Conservation (phyloP, 2,113 vertebrate genomes). For the Amphilophus citrinellus region DNA sequence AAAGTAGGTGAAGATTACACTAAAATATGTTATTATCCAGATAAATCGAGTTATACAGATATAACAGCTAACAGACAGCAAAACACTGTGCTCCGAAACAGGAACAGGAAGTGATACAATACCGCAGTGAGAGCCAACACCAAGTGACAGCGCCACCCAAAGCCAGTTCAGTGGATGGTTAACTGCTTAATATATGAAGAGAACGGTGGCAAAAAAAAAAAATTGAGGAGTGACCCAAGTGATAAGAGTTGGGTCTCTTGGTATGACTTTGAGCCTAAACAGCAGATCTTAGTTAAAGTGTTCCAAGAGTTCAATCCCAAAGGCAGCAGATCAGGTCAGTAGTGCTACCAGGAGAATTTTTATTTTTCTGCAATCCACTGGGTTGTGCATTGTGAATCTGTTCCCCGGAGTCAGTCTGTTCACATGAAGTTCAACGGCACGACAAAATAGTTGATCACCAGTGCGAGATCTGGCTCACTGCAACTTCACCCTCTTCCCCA, state of each 20-base stretch:
- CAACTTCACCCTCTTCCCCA: background rate
- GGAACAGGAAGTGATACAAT: too few relatives aligned
- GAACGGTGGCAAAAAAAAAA: too few relatives aligned
- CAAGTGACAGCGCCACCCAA: too few relatives aligned
- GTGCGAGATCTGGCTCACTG: background rate
- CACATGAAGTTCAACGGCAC: background rate
- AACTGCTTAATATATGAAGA: background rate
- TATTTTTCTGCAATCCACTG: background rate
- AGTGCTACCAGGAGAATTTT: background rate
- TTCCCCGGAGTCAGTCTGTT: background rate
- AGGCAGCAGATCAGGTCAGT: background rate
- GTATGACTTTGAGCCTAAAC: background rate
- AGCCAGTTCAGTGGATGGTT: too few relatives aligned
- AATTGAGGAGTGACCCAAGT: background rate
- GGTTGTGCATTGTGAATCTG: background rate
- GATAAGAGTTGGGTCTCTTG: background rate
- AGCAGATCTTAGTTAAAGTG: background rate
- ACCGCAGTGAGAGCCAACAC: too few relatives aligned
- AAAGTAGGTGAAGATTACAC: too few relatives aligned
- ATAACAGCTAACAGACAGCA: too few relatives aligned
- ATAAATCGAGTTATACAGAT: too few relatives aligned
- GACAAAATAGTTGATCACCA: background rate
- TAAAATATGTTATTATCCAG: too few relatives aligned
- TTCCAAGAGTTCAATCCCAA: background rate
- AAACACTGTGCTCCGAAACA: too few relatives aligned